These are phyloP conservation scores for Scaptodrosophila lebanonensis DNA, from an alignment of 1,140 invertebrate species.

Conservation along the genomic window DNA sequence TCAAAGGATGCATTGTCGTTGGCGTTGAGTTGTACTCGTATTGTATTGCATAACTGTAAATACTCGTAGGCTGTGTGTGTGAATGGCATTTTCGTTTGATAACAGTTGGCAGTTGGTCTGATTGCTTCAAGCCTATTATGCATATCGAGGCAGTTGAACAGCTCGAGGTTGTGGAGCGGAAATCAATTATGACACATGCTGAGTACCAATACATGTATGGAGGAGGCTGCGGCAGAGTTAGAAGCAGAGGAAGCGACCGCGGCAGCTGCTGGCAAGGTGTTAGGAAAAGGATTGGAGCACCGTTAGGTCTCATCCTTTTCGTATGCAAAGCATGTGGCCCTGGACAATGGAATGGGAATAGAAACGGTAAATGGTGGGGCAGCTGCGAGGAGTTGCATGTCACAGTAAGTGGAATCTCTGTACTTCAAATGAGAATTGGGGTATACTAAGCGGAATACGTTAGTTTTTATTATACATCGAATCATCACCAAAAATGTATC, in stretches of 20 bases:
- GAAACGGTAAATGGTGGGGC: too few relatives aligned
- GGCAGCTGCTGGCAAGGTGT: slow-evolving; percentile 48
- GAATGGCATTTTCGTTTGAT: slow-evolving; percentile 22
- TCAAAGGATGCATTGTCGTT: slow-evolving; percentile 56
- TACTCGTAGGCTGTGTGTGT: slow-evolving; percentile 12
- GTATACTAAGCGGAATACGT: too few relatives aligned
- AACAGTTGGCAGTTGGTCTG: slow-evolving; percentile 44
- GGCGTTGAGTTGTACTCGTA: too few relatives aligned
- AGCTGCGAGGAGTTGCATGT: too few relatives aligned
- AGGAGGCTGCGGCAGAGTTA: slow-evolving; percentile 7
- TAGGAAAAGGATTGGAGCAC: slow-evolving; percentile 29
- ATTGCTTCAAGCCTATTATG: slow-evolving; percentile 5
- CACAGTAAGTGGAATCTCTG: too few relatives aligned
- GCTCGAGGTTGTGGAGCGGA: slow-evolving; percentile 43
- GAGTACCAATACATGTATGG: slow-evolving; percentile 23
- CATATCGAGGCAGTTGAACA: neutral
- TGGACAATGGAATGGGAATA: too few relatives aligned
- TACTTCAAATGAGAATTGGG: too few relatives aligned
- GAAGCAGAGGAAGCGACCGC: too few relatives aligned
- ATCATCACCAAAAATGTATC: too few relatives aligned
- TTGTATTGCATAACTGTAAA: slow-evolving; percentile 64
- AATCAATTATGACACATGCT: slow-evolving; percentile 60
- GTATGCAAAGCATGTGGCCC: slow-evolving; percentile 5
- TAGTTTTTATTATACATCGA: too few relatives aligned
- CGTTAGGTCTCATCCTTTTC: slow-evolving; percentile 47